Base-by-base conservation (phyloP, 2,113 vertebrate genomes). In the Brachypodius melanocephalos region DNA sequence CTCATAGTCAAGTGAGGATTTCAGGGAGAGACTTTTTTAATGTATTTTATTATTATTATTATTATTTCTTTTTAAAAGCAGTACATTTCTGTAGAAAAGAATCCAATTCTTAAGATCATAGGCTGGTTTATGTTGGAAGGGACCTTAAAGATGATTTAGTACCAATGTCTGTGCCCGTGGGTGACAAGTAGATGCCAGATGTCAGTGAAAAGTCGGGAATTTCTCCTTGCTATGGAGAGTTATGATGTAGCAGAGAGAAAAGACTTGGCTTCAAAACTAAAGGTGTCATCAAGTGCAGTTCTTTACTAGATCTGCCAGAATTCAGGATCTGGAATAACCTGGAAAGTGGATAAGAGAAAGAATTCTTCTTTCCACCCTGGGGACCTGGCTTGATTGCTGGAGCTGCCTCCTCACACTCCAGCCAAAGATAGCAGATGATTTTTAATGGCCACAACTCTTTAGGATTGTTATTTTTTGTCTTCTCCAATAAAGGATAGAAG, bases 351-450 rank as follows among this genome's bases (percentile, higher is more conserved):
- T 36, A 12, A 61, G 62, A 76, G 54, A 38, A 61, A 76, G 65
- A 66, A 51, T 79, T 94, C 43, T 85, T 86, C 51, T 79, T 65
- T 79, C 54, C 55, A 15, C 87, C 6, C 67, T 55, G 59, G 84
- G 78, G 88, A 82, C n/a, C 42, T 74, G 57, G 28, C 48, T 65
- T 49, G 85, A 54, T 91, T 88, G 78, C 71, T 96, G 85, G 74
- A 96, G 65, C 73, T 86, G n/a, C 25, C 57, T 89, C n/a, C 52
- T 24, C 15, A 1, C 0, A 1, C 58, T 55, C 49, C n/a, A 36
- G 93, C 93, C 94, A 94, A 67, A 90, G 63, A 76, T 16, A 94
- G 85, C 89, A 85, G 85, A 91, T 62, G 43, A 71, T 80, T 94
- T 94, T 79, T 79, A 83, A 67, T 63, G 59, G 61, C 93, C 67